Evolutionary conservation across 2,113 vertebrate species (phyloP).

Genomic region (Tachycineta bicolor): DNA sequence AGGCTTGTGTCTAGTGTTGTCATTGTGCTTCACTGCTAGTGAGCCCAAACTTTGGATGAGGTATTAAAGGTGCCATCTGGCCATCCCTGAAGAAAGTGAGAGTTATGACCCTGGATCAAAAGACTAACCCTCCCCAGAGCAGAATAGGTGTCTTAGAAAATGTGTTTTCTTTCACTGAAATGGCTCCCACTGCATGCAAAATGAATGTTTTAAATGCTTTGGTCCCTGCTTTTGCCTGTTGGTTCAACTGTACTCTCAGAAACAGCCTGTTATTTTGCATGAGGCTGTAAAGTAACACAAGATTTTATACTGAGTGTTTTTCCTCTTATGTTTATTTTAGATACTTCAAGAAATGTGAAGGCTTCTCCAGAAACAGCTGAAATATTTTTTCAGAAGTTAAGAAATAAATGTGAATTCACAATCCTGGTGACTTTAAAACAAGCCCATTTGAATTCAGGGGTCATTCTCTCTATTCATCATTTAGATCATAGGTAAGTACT

Average conservation of each 20-base stretch:
- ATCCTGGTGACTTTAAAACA: conserved; percentile 92
- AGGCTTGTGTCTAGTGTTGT: background rate
- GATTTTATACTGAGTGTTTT: background rate
- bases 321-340: conserved; percentile 67
- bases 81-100: background rate
- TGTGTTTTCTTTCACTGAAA: background rate
- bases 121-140: rapidly evolving
- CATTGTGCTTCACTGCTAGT: background rate
- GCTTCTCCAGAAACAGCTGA: conserved; percentile 83
- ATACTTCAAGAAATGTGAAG: conserved; percentile 88
- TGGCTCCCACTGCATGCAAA: background rate
- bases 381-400: conserved; percentile 89
- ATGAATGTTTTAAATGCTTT: background rate
- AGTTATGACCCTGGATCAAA: background rate
- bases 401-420: conserved; percentile 93
- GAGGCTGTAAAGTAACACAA: background rate
- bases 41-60: background rate
- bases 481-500: conserved; percentile 87
- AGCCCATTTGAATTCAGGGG: conserved; percentile 91
- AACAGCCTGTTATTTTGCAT: background rate
- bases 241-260: background rate
- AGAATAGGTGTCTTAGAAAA: background rate
- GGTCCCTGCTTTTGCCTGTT: background rate
- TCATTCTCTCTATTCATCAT: conserved; percentile 93
- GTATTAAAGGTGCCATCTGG: background rate